Evolutionary conservation across 2,888 invertebrate species (phyloP), one percentile per base, ranked within the genome.

Genomic region (Calliopum simillimum): DNA sequence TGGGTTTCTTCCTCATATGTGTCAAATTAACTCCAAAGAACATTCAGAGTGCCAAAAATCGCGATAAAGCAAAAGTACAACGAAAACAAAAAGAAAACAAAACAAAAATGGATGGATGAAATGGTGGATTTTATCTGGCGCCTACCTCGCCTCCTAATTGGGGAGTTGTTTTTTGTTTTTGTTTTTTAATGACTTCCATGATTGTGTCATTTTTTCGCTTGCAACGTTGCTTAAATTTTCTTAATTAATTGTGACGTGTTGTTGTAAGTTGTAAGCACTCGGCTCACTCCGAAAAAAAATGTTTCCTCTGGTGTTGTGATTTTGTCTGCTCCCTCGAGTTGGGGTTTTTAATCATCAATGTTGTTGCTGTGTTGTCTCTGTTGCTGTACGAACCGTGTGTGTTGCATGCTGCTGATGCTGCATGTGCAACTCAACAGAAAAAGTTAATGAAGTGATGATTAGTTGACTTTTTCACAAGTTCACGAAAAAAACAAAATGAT

Each of bases 361-460:
- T 47, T 66, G 55, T 21, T 56, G 56, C n/a, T 44, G 53, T 44
- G n/a, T n/a, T n/a, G n/a, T n/a, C n/a, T n/a, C n/a, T 66, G 41
- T 43, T 14, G 33, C 12, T 64, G 43, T 16, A 16, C 19, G 49
- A n/a, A 14, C 6, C 21, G 33, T 8, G 8, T 8, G 33, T 33
- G 8, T 33, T 4, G 33, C 33, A 33, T 33, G 33, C 33, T 33
- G 33, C 33, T 33, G n/a, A 47, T 44, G 47, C 33, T 44, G 65
- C 44, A 55, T 65, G 65, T 55, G 55, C 65, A 55, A 14, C 56
- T 33, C 16, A n/a, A n/a, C n/a, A 47, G 41, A 49, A 43, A 59
- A 67, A 67, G 49, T 67, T 67, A 67, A 67, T 67, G 67, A 67
- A 67, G 67, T 67, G 67, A 67, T 67, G 67, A 67, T 67, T 67